Percentiles rank a stretch among this genome's conserved stretches.
These are phyloP conservation scores for Marmota monax DNA, from an alignment of 2,113 vertebrate genomes.

Conservation along the genomic window DNA sequence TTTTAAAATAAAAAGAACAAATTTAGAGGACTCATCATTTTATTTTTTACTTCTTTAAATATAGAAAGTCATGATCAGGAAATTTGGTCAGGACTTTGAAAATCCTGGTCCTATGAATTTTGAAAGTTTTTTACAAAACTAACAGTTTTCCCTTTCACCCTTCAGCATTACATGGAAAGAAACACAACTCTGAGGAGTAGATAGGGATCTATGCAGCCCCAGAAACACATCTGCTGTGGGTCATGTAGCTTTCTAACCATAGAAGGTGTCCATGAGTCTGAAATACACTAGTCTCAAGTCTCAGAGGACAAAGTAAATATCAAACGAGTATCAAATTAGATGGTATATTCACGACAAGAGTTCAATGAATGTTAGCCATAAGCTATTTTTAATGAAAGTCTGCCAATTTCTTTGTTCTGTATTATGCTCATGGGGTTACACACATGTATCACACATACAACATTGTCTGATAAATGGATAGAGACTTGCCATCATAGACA, in stretches of 20 bases:
- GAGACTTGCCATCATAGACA: background rate
- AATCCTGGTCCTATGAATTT: background rate
- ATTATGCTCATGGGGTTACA: background rate
- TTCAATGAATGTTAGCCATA: slow-evolving; percentile 9
- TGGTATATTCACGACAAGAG: background rate
- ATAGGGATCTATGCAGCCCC: background rate
- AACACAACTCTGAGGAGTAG: background rate
- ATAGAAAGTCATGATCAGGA: background rate
- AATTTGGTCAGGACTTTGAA: background rate
- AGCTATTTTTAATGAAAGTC: background rate
- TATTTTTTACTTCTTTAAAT: background rate
- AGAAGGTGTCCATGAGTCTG: background rate
- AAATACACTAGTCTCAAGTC: background rate
- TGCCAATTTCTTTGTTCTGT: background rate
- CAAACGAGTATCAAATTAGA: background rate
- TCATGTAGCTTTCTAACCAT: background rate
- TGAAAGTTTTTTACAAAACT: background rate
- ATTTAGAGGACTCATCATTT: background rate
- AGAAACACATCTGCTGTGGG: background rate
- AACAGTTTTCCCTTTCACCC: background rate
- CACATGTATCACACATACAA: background rate
- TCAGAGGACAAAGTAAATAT: background rate
- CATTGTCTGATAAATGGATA: background rate
- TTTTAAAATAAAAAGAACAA: background rate
- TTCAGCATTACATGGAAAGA: background rate